A percentile compares a stretch with the other conserved stretches of the same genome.
Conservation (phyloP, 2,888 invertebrate genomes). For the Pollenia griseotomentosa region DNA sequence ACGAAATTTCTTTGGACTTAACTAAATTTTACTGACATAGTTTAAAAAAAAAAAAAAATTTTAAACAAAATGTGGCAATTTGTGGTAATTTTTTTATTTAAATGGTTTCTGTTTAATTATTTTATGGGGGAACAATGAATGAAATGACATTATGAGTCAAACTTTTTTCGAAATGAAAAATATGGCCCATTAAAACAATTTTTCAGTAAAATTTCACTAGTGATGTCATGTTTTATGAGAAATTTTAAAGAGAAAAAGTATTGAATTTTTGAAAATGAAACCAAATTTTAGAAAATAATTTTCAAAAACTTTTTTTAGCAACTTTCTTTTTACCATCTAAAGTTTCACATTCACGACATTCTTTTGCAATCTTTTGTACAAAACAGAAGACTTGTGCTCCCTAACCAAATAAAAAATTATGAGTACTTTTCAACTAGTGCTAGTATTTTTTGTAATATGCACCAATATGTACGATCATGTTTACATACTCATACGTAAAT, state of each 20-base stretch:
- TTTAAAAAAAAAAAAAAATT: neutral
- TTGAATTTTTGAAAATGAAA: conserved; percentile 15
- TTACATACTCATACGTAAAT: conserved; percentile 26
- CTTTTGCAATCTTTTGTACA: neutral
- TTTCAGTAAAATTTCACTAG: neutral
- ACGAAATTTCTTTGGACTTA: neutral
- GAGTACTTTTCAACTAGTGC: conserved; percentile 27
- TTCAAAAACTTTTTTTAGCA: neutral
- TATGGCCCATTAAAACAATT: neutral
- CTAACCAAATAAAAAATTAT: conserved; percentile 27
- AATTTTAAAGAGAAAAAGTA: neutral
- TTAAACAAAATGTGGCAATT: neutral
- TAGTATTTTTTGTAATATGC: neutral
- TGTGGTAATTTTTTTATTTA: neutral
- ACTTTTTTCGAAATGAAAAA: conserved; percentile 29
- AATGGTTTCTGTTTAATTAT: neutral
- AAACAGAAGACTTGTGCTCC: neutral
- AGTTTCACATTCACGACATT: conserved; percentile 8
- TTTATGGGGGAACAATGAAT: neutral
- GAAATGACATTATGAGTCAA: neutral
- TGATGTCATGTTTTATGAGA: conserved; percentile 28
- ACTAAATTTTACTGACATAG: conserved; percentile 14
- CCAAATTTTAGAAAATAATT: neutral
- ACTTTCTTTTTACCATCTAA: neutral
- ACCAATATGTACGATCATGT: conserved; percentile 1